Base-by-base conservation (phyloP, 2,888 invertebrate species). In the Pheosia gnoma region DNA sequence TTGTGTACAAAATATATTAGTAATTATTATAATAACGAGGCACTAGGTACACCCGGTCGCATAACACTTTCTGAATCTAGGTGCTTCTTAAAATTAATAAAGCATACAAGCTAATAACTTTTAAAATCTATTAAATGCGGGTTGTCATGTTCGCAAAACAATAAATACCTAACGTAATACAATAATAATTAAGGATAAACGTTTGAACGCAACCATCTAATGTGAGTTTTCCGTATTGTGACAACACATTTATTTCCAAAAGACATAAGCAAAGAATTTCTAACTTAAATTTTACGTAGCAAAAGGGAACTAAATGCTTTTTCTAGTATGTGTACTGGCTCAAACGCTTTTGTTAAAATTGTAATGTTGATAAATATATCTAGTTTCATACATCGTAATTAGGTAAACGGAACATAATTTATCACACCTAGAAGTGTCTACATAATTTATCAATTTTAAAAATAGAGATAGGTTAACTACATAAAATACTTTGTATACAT, bases 401-500 rank as follows among this genome's bases (percentile, higher is more conserved):
- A 47, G 47, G 47, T 5, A 47, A n/a, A 47, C 5, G n/a, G n/a
- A 47, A n/a, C n/a, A n/a, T 47, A 47, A 47, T 11, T 9, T 43
- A 4, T n/a, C 5, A n/a, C 47, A 47, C 47, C 11, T 4, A 47
- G n/a, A 47, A 47, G 13, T 55, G 58, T 56, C 51, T 68, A 71
- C 65, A 58, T 59, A 65, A 71, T 63, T 59, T 71, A 69, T 57
- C 63, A 73, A 67, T 55, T 59, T 66, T 72, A 74, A 71, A 67
- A 67, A 65, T 69, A 71, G 63, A 47, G 47, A 47, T 73, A 74
- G 61, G 70, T 67, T 69, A 62, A 68, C 65, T 74, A 72, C 68
- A 63, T 68, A 72, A 71, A 75, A 72, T 78, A 73, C 71, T 64
- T 78, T 73, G 71, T 78, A 74, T 74, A 78, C 74, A 75, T 70